Percentiles rank a stretch among this genome's conserved stretches.
phyloP scores from a whole-genome alignment of 2,113 vertebrate genomes.

The Balaeniceps rex region DNA sequence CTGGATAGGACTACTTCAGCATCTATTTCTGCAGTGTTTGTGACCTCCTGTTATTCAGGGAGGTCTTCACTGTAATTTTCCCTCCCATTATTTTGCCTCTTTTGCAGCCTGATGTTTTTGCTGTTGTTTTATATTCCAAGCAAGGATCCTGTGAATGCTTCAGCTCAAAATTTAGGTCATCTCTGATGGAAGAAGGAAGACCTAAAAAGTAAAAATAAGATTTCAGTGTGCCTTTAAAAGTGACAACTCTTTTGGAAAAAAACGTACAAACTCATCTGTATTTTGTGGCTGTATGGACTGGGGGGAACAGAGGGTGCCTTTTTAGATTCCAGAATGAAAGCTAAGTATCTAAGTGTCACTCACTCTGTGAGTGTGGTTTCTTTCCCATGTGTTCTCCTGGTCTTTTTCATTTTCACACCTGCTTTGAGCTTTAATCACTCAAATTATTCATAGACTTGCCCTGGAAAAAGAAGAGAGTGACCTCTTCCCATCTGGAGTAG shows the following conservation, averaged over 20 bases:
- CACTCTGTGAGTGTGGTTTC: not conserved
- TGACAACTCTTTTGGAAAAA: conserved; percentile 10
- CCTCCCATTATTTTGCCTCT: conserved; percentile 44
- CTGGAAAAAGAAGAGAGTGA: conserved; percentile 45
- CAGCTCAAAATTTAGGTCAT: conserved; percentile 63
- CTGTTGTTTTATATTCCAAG: conserved; percentile 50
- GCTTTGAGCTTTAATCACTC: conserved; percentile 51
- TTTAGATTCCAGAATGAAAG: not conserved
- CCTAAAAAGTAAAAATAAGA: conserved; percentile 50
- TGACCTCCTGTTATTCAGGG: conserved; percentile 20
- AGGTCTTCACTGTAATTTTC: conserved; percentile 44
- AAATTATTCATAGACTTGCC: conserved; percentile 49
- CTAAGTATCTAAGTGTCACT: not conserved
- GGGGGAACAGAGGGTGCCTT: not conserved
- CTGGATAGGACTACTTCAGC: not conserved
- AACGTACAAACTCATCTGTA: not conserved
- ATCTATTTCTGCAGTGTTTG: conserved; percentile 12
- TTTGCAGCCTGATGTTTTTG: conserved; percentile 28
- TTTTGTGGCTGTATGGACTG: not conserved
- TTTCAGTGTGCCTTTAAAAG: conserved; percentile 4
- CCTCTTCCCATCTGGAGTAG: conserved; percentile 34
- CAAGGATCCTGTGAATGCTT: conserved; percentile 11
- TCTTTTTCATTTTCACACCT: conserved; percentile 25
- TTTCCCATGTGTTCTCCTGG: not conserved
- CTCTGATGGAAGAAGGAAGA: conserved; percentile 17